Base-by-base conservation (phyloP, 2,888 invertebrate species). In the Pyrrhia umbra region DNA sequence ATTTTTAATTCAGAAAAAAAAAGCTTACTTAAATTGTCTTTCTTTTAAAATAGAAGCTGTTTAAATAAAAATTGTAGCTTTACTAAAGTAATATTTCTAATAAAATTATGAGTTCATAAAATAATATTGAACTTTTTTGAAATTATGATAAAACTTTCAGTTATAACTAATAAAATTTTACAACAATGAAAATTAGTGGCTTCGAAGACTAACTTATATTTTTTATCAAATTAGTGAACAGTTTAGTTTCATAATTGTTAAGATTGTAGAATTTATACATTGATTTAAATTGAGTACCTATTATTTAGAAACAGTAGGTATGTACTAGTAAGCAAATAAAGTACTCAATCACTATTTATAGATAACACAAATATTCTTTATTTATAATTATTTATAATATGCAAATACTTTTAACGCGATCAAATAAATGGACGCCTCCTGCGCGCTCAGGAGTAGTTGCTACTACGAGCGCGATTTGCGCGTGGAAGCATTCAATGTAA, bases 171-270 rank as follows among this genome's bases (percentile, higher is more conserved):
- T 18, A 25, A 40, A 34, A 27, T 72, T 51, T 45, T 34, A 20
- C 13, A 21, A 1, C 46, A 47, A 57, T 67, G 50, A 73, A 73
- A 68, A 73, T 68, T 34, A 30, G 58, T 57, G 68, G 15, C 30
- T 73, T 46, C 34, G 16, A 23, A 54, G 50, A 42, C 27, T 16
- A 20, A 57, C 4, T 39, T 52, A 16, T 21, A 37, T 68, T 54
- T 40, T 27, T 56, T 16, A 46, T 34, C 1, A n/a, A 55, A 65
- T 68, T 16, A 49, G 8, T 9, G 21, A 10, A 15, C 1, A 68
- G 2, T 39, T 65, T 45, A 21, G 25, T 55, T 65, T 25, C 23
- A 21, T 6, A n/a, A 18, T 16, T 21, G 20, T 43, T 21, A 4
- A 30, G 13, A 13, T 4, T 30, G 13, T 13, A 30, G 13, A 30